Percentiles rank a stretch among this genome's conserved stretches.
Evolutionary conservation across 2,797 vertebrate genomes (phyloP).

Genomic region (Chrysocyon brachyurus): DNA sequence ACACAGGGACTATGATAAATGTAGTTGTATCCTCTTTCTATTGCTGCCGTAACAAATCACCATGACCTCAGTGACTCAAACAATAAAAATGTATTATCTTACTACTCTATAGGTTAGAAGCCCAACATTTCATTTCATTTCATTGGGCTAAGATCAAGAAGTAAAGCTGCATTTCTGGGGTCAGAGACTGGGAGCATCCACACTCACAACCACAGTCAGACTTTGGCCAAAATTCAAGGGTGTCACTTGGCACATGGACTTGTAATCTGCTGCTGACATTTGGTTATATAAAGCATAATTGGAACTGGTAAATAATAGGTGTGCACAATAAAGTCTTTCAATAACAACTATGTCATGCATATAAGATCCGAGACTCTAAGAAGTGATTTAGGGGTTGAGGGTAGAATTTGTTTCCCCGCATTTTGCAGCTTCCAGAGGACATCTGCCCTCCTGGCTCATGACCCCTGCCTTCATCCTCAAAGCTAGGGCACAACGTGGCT

Average conservation of each 20-base stretch:
- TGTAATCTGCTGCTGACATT: fast-evolving
- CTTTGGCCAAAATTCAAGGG: neutral
- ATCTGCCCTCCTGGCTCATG: fast-evolving
- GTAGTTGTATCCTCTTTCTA: neutral
- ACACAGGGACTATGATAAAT: too few relatives aligned
- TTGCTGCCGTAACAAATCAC: neutral
- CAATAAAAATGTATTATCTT: neutral
- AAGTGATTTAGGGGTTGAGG: neutral
- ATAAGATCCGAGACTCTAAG: fast-evolving
- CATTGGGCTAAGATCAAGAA: neutral
- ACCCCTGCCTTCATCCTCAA: too few relatives aligned
- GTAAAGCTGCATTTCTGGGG: neutral
- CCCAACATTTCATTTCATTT: too few relatives aligned
- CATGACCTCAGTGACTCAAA: neutral
- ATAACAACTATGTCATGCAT: fast-evolving
- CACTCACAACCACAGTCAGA: fast-evolving
- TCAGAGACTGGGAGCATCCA: neutral
- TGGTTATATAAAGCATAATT: neutral
- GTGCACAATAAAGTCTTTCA: too few relatives aligned
- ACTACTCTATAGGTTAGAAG: neutral
- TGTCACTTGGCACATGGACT: fast-evolving
- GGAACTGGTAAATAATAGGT: too few relatives aligned
- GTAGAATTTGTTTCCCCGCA: neutral
- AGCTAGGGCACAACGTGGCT: fast-evolving
- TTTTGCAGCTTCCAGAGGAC: neutral